Percentiles rank a stretch among this genome's conserved stretches.
Conservation (phyloP, 1,140 invertebrate species). For the Drosophila grimshawi region DNA sequence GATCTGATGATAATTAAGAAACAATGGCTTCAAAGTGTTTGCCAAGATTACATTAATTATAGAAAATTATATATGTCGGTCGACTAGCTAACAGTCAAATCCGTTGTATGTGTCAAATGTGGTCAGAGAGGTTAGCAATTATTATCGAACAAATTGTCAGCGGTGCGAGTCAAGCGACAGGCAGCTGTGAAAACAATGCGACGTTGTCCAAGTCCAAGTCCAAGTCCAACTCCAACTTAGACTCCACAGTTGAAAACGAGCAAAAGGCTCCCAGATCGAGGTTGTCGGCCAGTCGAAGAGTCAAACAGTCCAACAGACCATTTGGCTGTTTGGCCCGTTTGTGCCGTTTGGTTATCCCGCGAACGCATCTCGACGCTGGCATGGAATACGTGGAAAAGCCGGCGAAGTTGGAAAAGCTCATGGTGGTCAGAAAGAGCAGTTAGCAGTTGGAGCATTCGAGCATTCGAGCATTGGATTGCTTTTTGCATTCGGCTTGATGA, state of each 20-base stretch:
- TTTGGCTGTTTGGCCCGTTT: slow-evolving; percentile 23
- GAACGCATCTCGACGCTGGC: slow-evolving; percentile 50
- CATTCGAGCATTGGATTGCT: neutral
- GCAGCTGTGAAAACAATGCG: slow-evolving; percentile 80
- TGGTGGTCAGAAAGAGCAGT: slow-evolving; percentile 32
- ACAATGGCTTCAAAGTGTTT: too few relatives aligned
- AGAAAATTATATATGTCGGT: too few relatives aligned
- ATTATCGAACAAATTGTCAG: slow-evolving; percentile 84
- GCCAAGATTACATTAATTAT: too few relatives aligned
- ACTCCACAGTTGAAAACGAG: neutral
- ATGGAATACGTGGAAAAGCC: slow-evolving; percentile 57
- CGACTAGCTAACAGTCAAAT: neutral
- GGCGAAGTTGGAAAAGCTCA: slow-evolving; percentile 37
- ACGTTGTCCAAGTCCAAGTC: slow-evolving; percentile 49
- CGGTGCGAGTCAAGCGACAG: slow-evolving; percentile 45
- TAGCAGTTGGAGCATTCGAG: neutral
- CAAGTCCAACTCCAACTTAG: neutral
- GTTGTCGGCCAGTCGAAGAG: slow-evolving; percentile 30
- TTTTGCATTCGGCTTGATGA: slow-evolving; percentile 34
- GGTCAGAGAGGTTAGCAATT: slow-evolving; percentile 79
- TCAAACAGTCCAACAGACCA: slow-evolving; percentile 19
- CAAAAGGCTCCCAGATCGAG: slow-evolving; percentile 14
- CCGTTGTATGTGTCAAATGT: slow-evolving; percentile 71
- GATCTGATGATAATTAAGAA: too few relatives aligned
- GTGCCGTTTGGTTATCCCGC: slow-evolving; percentile 38